Base-by-base conservation (phyloP, 2,797 vertebrate genomes). In the Echiichthys vipera region DNA sequence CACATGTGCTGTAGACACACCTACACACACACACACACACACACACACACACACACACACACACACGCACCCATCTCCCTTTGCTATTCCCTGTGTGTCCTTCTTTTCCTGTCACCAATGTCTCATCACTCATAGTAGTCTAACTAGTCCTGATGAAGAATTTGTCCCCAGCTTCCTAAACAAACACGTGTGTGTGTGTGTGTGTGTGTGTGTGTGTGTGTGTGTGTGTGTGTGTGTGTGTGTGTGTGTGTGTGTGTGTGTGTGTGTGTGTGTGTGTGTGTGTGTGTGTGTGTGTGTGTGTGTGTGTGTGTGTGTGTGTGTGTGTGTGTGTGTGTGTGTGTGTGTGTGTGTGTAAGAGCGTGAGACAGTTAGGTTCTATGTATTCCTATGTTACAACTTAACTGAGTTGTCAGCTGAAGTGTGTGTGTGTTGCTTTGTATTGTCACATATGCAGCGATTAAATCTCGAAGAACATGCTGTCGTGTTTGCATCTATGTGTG, bases 81-180 rank as follows among this genome's bases (percentile, higher is more conserved):
- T 5, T 25, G 56, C 67, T 59, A 56, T 76, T 39, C 87, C 84
- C 68, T 67, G 37, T 45, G n/a, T 34, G n/a, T n/a, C n/a, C n/a
- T n/a, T 47, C 8, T 57, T 1, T 24, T 30, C 72, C 15, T 24
- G 17, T 57, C 61, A 43, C 34, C 32, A 40, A 18, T 2, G 14
- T 53, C 24, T 67, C 37, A 61, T 62, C 57, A n/a, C 10, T 57
- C 5, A 43, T 7, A 42, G 29, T 22, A 36, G 29, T 57, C 3
- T n/a, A n/a, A n/a, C n/a, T n/a, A n/a, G n/a, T n/a, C n/a, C n/a
- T n/a, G n/a, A n/a, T n/a, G n/a, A n/a, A n/a, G n/a, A n/a, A n/a
- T n/a, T n/a, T n/a, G n/a, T n/a, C n/a, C n/a, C n/a, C n/a, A n/a
- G n/a, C 11, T 37, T 46, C 65, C 56, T 18, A 34, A 20, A 59